Evolutionary conservation across 2,888 invertebrate genomes (phyloP).

Genomic region (Cryptocephalus moraei): DNA sequence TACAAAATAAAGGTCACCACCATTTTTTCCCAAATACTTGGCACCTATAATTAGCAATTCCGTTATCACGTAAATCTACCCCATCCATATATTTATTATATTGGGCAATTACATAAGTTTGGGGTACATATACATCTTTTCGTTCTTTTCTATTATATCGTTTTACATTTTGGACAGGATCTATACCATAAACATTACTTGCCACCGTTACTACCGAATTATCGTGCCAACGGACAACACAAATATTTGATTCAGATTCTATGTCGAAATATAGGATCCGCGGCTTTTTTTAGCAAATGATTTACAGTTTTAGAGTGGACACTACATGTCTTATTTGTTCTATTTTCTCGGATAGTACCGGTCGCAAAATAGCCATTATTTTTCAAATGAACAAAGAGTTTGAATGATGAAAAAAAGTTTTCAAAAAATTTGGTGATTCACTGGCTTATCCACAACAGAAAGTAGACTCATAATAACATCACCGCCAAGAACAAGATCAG

Average conservation of each 20-base stretch:
- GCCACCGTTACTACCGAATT: conserved; percentile 5
- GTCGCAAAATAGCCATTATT: conserved; percentile 5
- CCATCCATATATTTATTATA: conserved; percentile 5
- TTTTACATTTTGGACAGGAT: conserved; percentile 6
- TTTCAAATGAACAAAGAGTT: conserved; percentile 7
- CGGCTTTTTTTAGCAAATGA: background rate
- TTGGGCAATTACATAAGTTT: conserved; percentile 5
- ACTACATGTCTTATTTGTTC: conserved; percentile 2
- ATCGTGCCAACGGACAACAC: conserved; percentile 6
- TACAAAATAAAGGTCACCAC: conserved; percentile 19
- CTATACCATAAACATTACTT: conserved; percentile 5
- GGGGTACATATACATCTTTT: conserved; percentile 3
- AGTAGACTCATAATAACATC: conserved; percentile 17
- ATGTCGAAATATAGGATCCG: background rate
- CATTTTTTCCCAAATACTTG: conserved; percentile 17
- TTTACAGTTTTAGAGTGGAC: conserved; percentile 1
- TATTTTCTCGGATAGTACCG: too few species aligned
- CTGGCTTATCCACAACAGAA: conserved; percentile 12
- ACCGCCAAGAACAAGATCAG: conserved; percentile 13
- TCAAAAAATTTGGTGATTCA: conserved; percentile 15
- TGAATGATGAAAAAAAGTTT: conserved; percentile 15
- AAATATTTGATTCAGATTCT: conserved; percentile 1
- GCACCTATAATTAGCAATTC: conserved; percentile 16
- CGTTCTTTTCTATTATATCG: conserved; percentile 8
- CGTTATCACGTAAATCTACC: conserved; percentile 5